Evolutionary conservation across 2,888 invertebrate genomes (phyloP), one percentile per base, ranked within the genome.

Genomic region (Meta bourneti): DNA sequence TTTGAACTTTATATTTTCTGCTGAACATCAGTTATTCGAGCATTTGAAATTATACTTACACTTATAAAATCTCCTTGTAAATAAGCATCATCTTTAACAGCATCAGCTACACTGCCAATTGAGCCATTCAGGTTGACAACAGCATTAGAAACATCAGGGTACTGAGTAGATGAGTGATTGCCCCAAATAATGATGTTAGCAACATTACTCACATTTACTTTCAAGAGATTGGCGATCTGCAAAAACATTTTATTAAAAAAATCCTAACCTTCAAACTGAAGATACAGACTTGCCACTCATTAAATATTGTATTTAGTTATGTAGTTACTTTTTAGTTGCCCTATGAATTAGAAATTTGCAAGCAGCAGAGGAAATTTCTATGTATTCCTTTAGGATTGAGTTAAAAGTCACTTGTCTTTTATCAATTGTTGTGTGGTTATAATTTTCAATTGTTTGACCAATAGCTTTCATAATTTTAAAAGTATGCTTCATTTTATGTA

Each of bases 111-210:
- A 48, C 95, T 95, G 78, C 75, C 54, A 16, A 95, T 95, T 7
- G 96, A 96, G 88, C 96, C 95, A 52, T 95, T 95, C 5, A 97
- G 96, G n/a, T 85, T 93, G 48, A 94, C 94, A 48, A 96, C 94
- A 52, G 97, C 97, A 94, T 97, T 97, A 52, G 96, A 96, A 0
- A 97, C 97, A 96, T 99, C 99, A 7, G 99, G 99, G 95, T 97
- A 99, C 95, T 99, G 99, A 9, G 99, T 99, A 7, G 98, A 98
- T 0, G 99, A 99, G 95, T 99, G 99, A 95, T 99, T 99, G 78
- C 99, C 99, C 99, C 99, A 99, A 95, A 99, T 99, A 93, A 98
- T 97, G 19, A 98, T 97, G 95, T 99, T 99, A 94, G 96, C 96
- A 0, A 99, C 97, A 94, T 97, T 96, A 93, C 96, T 96, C 52